Percentiles rank a stretch among this genome's conserved stretches.
Conservation (phyloP, 2,113 vertebrate species). For the Menura novaehollandiae region DNA sequence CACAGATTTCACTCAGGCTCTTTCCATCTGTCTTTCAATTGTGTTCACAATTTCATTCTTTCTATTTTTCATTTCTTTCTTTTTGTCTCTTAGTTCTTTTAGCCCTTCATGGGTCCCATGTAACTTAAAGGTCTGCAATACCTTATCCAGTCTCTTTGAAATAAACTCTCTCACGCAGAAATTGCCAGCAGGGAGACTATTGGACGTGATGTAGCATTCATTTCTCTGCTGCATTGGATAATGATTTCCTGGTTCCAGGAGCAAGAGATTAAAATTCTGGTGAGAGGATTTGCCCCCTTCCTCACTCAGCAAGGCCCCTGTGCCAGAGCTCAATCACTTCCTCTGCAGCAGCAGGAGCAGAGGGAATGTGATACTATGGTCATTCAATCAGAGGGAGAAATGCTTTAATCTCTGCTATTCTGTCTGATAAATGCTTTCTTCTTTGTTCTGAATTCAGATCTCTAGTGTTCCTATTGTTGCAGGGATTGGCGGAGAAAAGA, state of each 20-base stretch:
- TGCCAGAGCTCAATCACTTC: constrained; percentile 9
- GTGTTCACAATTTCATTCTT: background rate
- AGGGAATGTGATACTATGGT: background rate
- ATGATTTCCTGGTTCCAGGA: constrained; percentile 1
- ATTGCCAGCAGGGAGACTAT: background rate
- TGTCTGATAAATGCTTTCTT: constrained; percentile 33
- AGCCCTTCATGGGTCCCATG: background rate
- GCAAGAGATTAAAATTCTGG: constrained; percentile 42
- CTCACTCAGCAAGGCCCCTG: constrained; percentile 26
- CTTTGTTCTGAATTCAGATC: constrained; percentile 51
- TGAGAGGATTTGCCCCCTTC: constrained; percentile 40
- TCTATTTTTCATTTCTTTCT: background rate
- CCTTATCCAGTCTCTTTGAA: background rate
- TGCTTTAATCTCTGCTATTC: constrained; percentile 19
- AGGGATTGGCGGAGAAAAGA: constrained; percentile 9
- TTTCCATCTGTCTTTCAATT: background rate
- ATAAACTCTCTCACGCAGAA: background rate
- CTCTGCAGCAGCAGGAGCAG: background rate
- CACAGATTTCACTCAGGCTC: background rate
- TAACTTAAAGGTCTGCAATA: background rate
- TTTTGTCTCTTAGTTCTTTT: background rate
- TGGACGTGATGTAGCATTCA: background rate
- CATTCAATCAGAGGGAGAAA: constrained; percentile 23
- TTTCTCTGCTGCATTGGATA: background rate
- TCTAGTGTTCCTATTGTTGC: constrained; percentile 31